Conservation (phyloP, 1,140 invertebrate genomes). For the Chlorops oryzae region DNA sequence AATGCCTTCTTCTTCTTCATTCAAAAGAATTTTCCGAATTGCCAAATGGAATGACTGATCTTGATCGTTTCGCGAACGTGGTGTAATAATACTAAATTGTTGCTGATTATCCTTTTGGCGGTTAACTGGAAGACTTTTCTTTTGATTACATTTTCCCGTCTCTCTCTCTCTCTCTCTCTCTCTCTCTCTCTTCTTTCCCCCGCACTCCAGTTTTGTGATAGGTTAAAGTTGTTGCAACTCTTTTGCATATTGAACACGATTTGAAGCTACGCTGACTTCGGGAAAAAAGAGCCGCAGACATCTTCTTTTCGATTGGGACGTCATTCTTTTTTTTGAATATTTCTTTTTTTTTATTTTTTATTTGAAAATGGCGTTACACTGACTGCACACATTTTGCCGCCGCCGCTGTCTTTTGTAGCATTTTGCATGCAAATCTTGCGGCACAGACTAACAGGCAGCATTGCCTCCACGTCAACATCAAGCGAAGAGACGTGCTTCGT, state of each 20-base stretch:
- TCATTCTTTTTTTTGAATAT: background rate
- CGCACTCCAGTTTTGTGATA: background rate
- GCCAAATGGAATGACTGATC: no score
- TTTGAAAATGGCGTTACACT: no score
- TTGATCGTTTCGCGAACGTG: conserved; percentile 45
- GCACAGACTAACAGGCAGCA: no score
- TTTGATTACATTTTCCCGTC: background rate
- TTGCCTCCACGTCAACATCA: no score
- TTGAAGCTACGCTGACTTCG: background rate
- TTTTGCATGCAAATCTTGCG: no score
- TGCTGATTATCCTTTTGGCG: conserved; percentile 49
- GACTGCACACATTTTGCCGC: no score
- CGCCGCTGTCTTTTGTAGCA: no score
- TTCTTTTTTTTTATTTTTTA: background rate
- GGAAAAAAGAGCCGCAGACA: background rate
- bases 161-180: background rate
- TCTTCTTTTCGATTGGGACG: background rate
- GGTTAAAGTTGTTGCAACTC: conserved; percentile 3
- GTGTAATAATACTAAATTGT: conserved; percentile 49
- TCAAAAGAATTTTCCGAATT: background rate
- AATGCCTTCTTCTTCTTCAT: background rate
- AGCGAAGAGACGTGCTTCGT: no score
- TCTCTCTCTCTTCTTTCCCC: background rate
- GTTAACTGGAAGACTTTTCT: conserved; percentile 35
- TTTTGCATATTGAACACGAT: no score